Evolutionary conservation across 2,888 invertebrate species (phyloP).

Genomic region (Melieria omissa): DNA sequence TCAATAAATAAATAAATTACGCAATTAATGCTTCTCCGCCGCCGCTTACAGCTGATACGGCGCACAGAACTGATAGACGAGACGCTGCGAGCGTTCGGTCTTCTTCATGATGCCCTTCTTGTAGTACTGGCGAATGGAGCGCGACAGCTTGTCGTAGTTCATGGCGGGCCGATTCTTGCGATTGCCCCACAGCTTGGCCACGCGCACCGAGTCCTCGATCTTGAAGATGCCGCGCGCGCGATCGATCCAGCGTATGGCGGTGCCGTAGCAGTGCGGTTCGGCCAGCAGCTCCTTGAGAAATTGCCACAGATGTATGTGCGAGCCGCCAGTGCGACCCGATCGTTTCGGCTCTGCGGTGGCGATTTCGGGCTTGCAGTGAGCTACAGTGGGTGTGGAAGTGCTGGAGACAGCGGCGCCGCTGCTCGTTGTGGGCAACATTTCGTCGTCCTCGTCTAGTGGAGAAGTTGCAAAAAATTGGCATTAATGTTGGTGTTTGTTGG

Average conservation of each 20-base stretch:
- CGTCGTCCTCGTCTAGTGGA: constrained; percentile 42
- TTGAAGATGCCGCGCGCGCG: constrained; percentile 95
- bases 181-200: constrained; percentile 98
- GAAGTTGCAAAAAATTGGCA: constrained; percentile 27
- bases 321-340: constrained; percentile 67
- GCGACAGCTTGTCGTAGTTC: constrained; percentile 99
- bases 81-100: constrained; percentile 95
- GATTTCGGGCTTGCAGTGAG: constrained; percentile 53
- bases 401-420: constrained; percentile 12
- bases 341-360: constrained; percentile 46
- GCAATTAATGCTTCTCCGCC: background rate
- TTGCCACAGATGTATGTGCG: constrained; percentile 98
- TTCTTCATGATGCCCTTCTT: constrained; percentile 99
- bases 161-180: constrained; percentile 98
- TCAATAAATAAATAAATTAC: constrained; percentile 44
- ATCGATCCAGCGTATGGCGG: constrained; percentile 98
- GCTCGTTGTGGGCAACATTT: constrained; percentile 35
- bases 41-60: constrained; percentile 82
- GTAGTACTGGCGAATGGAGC: constrained; percentile 98
- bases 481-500: constrained; percentile 34
- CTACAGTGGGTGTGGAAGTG: constrained; percentile 31
- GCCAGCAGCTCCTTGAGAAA: constrained; percentile 95
- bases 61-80: constrained; percentile 98
- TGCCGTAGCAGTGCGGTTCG: constrained; percentile 87
- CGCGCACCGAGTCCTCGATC: constrained; percentile 97